Conservation (phyloP, 2,113 vertebrate species). For the Phalacrocorax pelagicus region DNA sequence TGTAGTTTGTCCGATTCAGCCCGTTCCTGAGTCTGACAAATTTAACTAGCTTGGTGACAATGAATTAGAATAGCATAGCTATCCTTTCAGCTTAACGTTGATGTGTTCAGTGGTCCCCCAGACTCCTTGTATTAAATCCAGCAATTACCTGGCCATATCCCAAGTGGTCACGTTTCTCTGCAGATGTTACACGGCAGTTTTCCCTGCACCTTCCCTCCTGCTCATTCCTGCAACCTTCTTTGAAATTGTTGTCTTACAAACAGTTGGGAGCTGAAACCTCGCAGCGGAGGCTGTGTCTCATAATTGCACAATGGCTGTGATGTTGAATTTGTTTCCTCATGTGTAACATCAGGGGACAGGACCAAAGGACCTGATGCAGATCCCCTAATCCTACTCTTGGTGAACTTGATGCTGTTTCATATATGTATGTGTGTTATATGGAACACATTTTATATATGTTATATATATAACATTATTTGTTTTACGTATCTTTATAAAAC, state of each 20-base stretch:
- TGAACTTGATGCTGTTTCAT: not conserved
- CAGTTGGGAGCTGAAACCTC: not conserved
- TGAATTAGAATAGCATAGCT: not conserved
- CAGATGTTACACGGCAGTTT: rapidly evolving
- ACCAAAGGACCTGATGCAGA: not conserved
- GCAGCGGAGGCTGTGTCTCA: not conserved
- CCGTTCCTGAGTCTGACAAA: not conserved
- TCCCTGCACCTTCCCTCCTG: not conserved
- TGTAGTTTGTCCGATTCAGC: not conserved
- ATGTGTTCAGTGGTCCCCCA: not conserved
- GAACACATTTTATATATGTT: not conserved
- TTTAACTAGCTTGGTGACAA: rapidly evolving
- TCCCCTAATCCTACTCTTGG: not conserved
- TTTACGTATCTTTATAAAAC: not conserved
- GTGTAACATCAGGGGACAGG: not conserved
- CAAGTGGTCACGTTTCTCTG: rapidly evolving
- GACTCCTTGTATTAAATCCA: rapidly evolving
- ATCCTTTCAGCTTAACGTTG: not conserved
- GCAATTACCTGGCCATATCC: rapidly evolving
- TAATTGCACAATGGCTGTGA: rapidly evolving
- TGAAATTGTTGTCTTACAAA: not conserved
- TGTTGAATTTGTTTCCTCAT: not conserved
- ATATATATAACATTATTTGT: not conserved
- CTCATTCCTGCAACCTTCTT: not conserved
- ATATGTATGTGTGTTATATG: not conserved